Evolutionary conservation across 2,888 invertebrate species (phyloP).

Genomic region (Athrips mouffetella): DNA sequence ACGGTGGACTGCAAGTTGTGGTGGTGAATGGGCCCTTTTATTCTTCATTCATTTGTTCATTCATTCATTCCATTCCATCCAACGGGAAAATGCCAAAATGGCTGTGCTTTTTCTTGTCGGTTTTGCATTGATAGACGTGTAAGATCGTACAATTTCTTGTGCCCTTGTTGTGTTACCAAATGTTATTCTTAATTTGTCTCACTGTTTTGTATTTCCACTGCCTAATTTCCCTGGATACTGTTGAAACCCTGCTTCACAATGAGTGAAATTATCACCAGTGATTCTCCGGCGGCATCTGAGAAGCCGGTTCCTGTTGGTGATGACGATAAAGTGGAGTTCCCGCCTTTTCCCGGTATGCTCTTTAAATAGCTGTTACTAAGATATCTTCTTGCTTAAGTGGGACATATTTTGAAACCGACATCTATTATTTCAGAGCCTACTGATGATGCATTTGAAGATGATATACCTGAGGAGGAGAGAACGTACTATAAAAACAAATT

Average conservation of each 20-base stretch:
- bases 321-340: constrained; percentile 52
- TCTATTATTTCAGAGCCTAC: constrained; percentile 52
- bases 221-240: background rate
- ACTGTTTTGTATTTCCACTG: background rate
- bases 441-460: constrained; percentile 73
- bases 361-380: background rate
- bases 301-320: constrained; percentile 58
- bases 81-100: constrained; percentile 50
- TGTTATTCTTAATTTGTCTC: background rate
- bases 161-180: background rate
- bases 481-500: constrained; percentile 71
- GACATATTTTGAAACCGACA: no score
- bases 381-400: background rate
- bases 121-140: constrained; percentile 19
- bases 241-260: constrained; percentile 36
- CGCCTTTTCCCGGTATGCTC: constrained; percentile 65
- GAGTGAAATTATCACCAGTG: constrained; percentile 53
- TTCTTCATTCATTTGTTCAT: background rate
- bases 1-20: no score
- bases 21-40: no score
- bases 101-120: constrained; percentile 37
- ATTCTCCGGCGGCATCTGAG: constrained; percentile 46
- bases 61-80: background rate
- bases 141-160: background rate
- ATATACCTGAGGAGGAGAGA: constrained; percentile 73